These are phyloP conservation scores for Stichodactyla mertensii DNA, from an alignment of 64 coral and sea anemone genomes.

Conservation along the genomic window DNA sequence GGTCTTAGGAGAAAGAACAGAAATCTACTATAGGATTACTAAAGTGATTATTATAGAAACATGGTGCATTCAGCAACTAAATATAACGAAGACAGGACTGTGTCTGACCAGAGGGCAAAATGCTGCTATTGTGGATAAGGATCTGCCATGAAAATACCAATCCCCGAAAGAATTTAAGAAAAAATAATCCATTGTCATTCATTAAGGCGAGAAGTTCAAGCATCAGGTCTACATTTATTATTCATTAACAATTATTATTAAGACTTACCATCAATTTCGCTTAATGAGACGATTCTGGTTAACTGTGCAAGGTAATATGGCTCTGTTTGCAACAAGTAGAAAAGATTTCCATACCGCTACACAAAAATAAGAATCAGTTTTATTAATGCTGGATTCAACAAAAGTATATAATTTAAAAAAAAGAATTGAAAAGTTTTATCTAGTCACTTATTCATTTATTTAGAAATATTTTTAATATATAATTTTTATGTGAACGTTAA, in stretches of 20 bases:
- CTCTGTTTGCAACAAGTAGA: conserved; percentile 91
- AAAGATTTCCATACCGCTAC: conserved; percentile 86
- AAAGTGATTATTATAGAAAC: too few relatives aligned
- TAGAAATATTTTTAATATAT: not conserved
- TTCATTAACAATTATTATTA: not conserved
- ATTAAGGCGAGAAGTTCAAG: not conserved
- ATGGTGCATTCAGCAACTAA: too few relatives aligned
- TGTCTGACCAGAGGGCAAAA: too few relatives aligned
- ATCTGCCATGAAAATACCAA: too few relatives aligned
- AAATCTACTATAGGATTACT: too few relatives aligned
- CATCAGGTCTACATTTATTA: not conserved
- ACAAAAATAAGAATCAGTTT: not conserved
- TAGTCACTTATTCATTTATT: too few relatives aligned
- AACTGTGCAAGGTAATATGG: conserved; percentile 90
- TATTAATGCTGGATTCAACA: not conserved
- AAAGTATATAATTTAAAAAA: not conserved
- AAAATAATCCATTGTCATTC: too few relatives aligned
- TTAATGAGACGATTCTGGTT: conserved; percentile 71
- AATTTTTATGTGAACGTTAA: not conserved
- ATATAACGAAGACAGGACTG: too few relatives aligned
- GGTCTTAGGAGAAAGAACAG: too few relatives aligned
- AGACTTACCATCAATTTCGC: conserved; percentile 91
- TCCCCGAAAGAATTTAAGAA: too few relatives aligned
- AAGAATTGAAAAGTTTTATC: too few relatives aligned
- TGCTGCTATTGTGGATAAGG: too few relatives aligned